These are phyloP conservation scores for Amyelois transitella DNA, from an alignment of 1,140 invertebrate genomes.

Conservation along the genomic window DNA sequence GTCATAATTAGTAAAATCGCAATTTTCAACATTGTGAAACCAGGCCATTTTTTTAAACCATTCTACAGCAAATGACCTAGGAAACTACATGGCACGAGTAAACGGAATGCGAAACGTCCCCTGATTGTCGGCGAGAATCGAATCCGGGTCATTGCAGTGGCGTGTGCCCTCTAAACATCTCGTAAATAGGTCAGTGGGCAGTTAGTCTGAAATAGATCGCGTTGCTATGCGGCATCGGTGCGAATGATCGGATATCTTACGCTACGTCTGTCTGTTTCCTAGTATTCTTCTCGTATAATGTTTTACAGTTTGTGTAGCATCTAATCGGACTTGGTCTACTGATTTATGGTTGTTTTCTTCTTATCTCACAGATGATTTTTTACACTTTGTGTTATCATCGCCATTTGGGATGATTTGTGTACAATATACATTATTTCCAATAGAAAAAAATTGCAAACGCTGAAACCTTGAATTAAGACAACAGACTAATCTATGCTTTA, in stretches of 20 bases:
- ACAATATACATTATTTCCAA: too few relatives aligned
- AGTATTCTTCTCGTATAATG: background rate
- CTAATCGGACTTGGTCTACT: too few relatives aligned
- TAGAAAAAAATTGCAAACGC: too few relatives aligned
- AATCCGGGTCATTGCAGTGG: constrained; percentile 28
- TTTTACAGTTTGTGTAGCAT: too few relatives aligned
- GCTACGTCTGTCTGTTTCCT: background rate
- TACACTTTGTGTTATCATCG: background rate
- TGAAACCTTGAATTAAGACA: too few relatives aligned
- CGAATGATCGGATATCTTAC: background rate
- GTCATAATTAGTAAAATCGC: too few relatives aligned
- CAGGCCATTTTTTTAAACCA: too few relatives aligned
- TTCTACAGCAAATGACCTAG: background rate
- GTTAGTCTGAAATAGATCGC: constrained; percentile 12
- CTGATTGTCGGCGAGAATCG: constrained; percentile 16
- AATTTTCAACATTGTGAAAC: too few relatives aligned
- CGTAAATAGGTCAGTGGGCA: constrained; percentile 23
- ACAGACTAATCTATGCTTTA: too few relatives aligned
- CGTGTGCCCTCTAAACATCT: constrained; percentile 21
- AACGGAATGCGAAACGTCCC: constrained; percentile 2
- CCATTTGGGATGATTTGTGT: background rate
- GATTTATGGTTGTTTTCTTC: too few relatives aligned
- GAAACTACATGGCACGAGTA: background rate
- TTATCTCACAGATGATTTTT: too few relatives aligned
- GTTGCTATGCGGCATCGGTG: constrained; percentile 14